Evolutionary conservation across 2,888 invertebrate species (phyloP).

Genomic region (Calliphora vomitoria): DNA sequence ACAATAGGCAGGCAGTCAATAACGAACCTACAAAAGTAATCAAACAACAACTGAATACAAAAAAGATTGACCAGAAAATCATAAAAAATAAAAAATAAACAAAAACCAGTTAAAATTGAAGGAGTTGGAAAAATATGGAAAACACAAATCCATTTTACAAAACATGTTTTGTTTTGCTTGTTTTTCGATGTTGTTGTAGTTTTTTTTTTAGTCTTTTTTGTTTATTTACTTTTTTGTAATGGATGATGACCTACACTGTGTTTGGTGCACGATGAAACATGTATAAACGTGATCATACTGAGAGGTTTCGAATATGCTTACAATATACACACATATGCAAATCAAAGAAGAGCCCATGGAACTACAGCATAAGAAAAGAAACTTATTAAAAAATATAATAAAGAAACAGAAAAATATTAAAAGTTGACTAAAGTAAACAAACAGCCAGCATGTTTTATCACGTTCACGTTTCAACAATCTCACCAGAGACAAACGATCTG

Average conservation of each 20-base stretch:
- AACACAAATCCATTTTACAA: constrained; percentile 16
- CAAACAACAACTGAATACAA: constrained; percentile 2
- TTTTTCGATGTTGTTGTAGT: constrained; percentile 17
- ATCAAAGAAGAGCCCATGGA: not conserved
- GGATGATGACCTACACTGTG: constrained; percentile 52
- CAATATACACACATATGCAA: not conserved
- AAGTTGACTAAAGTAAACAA: constrained; percentile 12
- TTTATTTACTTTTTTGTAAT: constrained; percentile 28
- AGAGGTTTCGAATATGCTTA: constrained; percentile 9
- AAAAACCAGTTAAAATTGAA: constrained; percentile 51
- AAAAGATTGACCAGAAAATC: constrained; percentile 25
- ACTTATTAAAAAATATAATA: not conserved
- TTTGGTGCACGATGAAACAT: constrained; percentile 47
- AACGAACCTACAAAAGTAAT: constrained; percentile 7
- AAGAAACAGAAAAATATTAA: constrained; percentile 8
- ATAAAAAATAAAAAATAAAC: constrained; percentile 23
- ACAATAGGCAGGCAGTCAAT: not conserved
- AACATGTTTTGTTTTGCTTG: constrained; percentile 44
- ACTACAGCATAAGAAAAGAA: not conserved
- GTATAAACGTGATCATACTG: constrained; percentile 51
- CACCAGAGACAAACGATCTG: not conserved
- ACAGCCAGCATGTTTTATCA: constrained; percentile 53
- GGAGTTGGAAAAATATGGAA: constrained; percentile 21
- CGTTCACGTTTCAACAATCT: constrained; percentile 40
- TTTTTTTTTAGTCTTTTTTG: not conserved